Conservation (phyloP, 2,888 invertebrate genomes). For the Stenichneumon culpator region DNA sequence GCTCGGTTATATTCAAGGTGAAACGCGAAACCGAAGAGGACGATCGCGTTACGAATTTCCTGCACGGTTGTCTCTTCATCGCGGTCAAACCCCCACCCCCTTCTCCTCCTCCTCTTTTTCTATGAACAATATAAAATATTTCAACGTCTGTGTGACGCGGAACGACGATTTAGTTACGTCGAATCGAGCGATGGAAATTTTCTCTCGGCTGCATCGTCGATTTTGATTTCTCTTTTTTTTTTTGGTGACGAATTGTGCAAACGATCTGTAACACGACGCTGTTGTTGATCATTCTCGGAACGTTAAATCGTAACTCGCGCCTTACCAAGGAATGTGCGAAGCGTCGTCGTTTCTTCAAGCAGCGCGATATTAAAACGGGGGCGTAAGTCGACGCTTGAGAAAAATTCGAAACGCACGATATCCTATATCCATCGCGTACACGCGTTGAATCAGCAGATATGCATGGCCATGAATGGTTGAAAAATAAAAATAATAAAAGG, state of each 20-base stretch:
- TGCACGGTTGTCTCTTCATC: conserved; percentile 36
- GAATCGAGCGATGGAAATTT: conserved; percentile 7
- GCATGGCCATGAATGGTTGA: too few relatives aligned
- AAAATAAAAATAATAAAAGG: background rate
- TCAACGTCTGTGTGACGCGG: background rate
- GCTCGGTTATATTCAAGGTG: conserved; percentile 49
- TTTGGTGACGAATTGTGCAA: background rate
- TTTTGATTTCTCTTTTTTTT: background rate
- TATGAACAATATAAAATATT: conserved; percentile 37
- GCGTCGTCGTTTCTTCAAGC: conserved; percentile 20
- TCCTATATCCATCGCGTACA: background rate
- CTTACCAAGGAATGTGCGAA: conserved; percentile 30
- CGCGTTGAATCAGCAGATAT: background rate
- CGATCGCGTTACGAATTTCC: conserved; percentile 43
- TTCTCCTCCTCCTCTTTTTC: background rate
- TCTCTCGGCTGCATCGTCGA: conserved; percentile 16
- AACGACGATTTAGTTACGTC: conserved; percentile 23
- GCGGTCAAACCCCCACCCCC: background rate
- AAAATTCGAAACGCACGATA: conserved; percentile 33
- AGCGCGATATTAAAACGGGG: conserved; percentile 39
- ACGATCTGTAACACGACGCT: background rate
- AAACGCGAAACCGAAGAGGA: conserved; percentile 57
- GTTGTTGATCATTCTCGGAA: conserved; percentile 24
- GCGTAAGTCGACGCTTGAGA: conserved; percentile 42
- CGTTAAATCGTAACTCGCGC: conserved; percentile 28